phyloP scores from a whole-genome alignment of 2,888 invertebrate species.

The Erebia epiphron region DNA sequence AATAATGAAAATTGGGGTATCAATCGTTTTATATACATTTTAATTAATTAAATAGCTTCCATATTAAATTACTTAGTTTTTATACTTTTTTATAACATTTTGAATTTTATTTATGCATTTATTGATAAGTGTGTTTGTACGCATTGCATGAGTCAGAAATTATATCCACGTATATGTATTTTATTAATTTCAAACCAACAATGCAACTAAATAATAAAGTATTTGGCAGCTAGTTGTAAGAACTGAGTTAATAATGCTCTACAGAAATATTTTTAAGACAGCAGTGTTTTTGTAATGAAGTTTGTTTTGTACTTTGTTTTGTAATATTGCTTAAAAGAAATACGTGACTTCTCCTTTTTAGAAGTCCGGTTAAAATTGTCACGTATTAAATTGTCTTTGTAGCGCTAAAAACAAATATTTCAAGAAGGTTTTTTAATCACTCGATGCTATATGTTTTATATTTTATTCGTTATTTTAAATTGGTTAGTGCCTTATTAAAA shows the following conservation, averaged over 20 bases:
- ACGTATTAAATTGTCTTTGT: not conserved
- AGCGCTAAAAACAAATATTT: not conserved
- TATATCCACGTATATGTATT: not conserved
- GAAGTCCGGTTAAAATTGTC: too few species aligned
- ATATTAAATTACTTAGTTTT: not conserved
- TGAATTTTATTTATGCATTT: slow-evolving; percentile 3
- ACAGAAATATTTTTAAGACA: not conserved
- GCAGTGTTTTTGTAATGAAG: not conserved
- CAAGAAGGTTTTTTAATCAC: not conserved
- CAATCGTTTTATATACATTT: not conserved
- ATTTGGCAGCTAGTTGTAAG: slow-evolving; percentile 5
- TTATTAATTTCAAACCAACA: not conserved
- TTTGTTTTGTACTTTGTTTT: not conserved
- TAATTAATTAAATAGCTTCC: not conserved
- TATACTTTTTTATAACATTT: not conserved
- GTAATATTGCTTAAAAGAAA: not conserved
- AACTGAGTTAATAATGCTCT: slow-evolving; percentile 4
- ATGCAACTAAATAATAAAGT: not conserved
- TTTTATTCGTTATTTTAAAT: not conserved
- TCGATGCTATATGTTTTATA: not conserved
- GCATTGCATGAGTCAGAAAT: too few species aligned
- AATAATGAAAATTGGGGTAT: slow-evolving; percentile 1
- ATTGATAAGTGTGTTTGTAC: not conserved
- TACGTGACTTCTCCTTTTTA: too few species aligned
- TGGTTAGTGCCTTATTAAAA: slow-evolving; percentile 15